phyloP scores from a whole-genome alignment of 2,797 vertebrate species.

The Protosalanx chinensis region DNA sequence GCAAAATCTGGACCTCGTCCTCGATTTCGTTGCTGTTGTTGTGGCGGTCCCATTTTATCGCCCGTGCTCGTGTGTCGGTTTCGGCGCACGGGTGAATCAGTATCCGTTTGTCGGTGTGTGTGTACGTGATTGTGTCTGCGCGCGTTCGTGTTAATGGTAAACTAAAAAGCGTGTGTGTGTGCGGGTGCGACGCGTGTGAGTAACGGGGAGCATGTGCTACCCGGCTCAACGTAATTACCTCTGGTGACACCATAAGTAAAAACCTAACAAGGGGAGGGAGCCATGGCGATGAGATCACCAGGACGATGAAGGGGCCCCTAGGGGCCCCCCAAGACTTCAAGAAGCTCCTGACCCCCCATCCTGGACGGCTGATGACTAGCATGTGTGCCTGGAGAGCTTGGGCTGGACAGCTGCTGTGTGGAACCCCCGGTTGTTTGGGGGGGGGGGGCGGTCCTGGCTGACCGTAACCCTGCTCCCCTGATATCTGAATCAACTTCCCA shows the following conservation, averaged over 20 bases:
- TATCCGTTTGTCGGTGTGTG: not conserved
- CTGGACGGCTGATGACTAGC: slow-evolving; percentile 78
- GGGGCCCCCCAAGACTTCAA: slow-evolving; percentile 75
- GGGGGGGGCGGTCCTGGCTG: slow-evolving; percentile 20
- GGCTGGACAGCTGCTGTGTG: slow-evolving; percentile 70
- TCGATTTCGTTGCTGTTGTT: slow-evolving; percentile 1
- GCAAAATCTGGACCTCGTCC: slow-evolving; percentile 61
- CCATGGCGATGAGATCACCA: slow-evolving; percentile 74
- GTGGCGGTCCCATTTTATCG: not conserved
- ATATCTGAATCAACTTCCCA: slow-evolving; percentile 50
- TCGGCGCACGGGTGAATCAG: too few relatives aligned
- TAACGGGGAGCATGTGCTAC: slow-evolving; percentile 73
- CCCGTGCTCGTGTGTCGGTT: not conserved
- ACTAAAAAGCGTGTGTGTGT: not conserved
- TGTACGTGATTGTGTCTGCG: not conserved
- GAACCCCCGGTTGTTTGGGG: slow-evolving; percentile 26
- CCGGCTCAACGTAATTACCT: slow-evolving; percentile 71
- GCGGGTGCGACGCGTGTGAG: slow-evolving; percentile 52
- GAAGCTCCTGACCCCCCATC: slow-evolving; percentile 76
- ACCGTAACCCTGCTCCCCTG: slow-evolving; percentile 38
- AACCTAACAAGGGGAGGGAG: slow-evolving; percentile 74
- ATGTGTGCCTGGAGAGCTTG: slow-evolving; percentile 72
- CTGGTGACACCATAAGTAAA: slow-evolving; percentile 75
- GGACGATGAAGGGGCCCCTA: slow-evolving; percentile 72
- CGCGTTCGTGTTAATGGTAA: too few relatives aligned